Base-by-base conservation (phyloP, 30 jellyfish, hydroid and myxozoan species). In the Pelagia noctiluca region DNA sequence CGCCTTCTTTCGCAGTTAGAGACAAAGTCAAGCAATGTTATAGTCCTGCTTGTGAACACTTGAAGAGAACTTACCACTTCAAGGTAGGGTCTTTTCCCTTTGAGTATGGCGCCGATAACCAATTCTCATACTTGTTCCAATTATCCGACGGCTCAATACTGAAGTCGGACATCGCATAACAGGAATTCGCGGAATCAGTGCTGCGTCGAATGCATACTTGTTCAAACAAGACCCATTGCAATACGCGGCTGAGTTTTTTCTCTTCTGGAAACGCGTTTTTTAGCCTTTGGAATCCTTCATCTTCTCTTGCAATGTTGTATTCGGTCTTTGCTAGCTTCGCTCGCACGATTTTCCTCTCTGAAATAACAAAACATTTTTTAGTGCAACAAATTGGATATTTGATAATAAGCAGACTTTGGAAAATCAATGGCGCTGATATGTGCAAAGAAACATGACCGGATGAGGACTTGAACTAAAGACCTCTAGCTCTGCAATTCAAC, bases 71-170 rank as follows among this genome's bases (percentile, higher is more conserved):
- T 19, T 52, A 52, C 68, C 68, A 52, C 21, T 52, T 25, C 26
- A 52, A 19, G 2, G 68, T 10, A 2, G 68, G 68, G 16, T 52
- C 68, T 19, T 3, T 52, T 10, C 21, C 68, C 7, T 8, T 52
- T 19, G 68, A 52, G 26, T 52, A 52, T 3, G 68, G 68, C 21
- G 68, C 68, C 2, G 68, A 52, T 10, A 52, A 30, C 68, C 68
- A 52, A 52, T 52, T 52, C 26, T 52, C 68, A 19, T 10, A 52
- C 21, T 52, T 52, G 26, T 52, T 52, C 68, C 68, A 52, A 19
- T 19, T 52, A 10, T 52, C 28, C 21, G 68, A 52, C 2, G 68
- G 68, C 26, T 8, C 12, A 4, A 52, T 19, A 19, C 68, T 52
- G 26, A 52, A 52, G 21, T 52, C 68, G 12, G 68, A 52, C 26